These are phyloP conservation scores for Morus bassanus DNA, from an alignment of 2,797 vertebrate species.

Conservation along the genomic window DNA sequence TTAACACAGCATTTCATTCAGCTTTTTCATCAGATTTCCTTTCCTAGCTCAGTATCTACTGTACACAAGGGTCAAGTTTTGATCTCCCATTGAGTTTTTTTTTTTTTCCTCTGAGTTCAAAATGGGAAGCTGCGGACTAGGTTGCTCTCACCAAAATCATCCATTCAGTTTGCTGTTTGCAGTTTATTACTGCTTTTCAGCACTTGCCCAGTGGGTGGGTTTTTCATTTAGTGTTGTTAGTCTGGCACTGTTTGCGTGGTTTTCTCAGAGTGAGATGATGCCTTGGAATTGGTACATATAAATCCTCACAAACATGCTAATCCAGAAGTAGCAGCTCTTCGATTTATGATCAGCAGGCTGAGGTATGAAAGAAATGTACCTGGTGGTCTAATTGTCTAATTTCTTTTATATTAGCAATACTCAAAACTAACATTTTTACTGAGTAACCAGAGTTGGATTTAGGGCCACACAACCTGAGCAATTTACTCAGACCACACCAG, in stretches of 20 bases:
- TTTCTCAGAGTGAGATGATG: constrained; percentile 21
- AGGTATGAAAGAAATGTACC: neutral
- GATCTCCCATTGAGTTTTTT: neutral
- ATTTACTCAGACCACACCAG: neutral
- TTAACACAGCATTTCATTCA: constrained; percentile 71
- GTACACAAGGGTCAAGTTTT: constrained; percentile 36
- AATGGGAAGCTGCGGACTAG: neutral
- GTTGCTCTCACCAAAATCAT: constrained; percentile 7
- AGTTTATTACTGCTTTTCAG: constrained; percentile 27
- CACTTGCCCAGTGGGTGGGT: neutral
- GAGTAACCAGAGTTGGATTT: neutral
- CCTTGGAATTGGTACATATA: neutral
- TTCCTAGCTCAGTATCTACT: constrained; percentile 54
- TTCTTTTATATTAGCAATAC: neutral
- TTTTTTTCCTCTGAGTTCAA: neutral
- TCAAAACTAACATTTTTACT: neutral
- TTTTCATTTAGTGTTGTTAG: neutral
- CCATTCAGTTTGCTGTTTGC: neutral
- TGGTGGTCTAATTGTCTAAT: neutral
- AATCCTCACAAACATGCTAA: neutral
- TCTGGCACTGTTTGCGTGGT: neutral
- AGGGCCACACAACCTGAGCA: neutral
- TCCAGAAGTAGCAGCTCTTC: neutral
- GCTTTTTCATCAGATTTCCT: constrained; percentile 61
- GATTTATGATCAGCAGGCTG: neutral